Conservation (phyloP, 2,888 invertebrate genomes). For the Leuctra nigra region DNA sequence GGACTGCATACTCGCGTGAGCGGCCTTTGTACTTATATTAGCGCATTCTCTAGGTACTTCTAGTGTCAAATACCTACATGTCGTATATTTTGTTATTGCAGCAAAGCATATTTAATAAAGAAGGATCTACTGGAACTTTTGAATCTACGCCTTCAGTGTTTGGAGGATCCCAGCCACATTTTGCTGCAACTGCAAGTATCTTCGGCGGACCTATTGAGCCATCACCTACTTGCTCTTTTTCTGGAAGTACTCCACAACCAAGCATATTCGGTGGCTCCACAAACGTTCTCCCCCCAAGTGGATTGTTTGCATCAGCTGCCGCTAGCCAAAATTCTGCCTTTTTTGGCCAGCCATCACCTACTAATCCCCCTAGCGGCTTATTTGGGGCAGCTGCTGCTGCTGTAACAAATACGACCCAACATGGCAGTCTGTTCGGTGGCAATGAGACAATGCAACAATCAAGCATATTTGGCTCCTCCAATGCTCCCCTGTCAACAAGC, state of each 20-base stretch:
- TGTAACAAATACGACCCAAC: not conserved
- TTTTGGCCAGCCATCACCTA: not conserved
- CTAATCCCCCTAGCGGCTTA: not conserved
- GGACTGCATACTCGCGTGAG: too few species aligned
- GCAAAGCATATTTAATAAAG: not conserved
- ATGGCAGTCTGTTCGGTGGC: not conserved
- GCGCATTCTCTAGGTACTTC: too few species aligned
- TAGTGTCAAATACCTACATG: too few species aligned
- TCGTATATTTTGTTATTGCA: not conserved
- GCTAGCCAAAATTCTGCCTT: too few species aligned
- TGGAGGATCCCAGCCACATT: not conserved
- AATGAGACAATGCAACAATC: too few species aligned
- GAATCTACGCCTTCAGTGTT: not conserved
- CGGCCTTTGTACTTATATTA: too few species aligned
- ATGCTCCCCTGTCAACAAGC: too few species aligned
- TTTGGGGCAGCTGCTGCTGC: not conserved
- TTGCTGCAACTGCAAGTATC: not conserved
- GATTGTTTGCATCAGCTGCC: not conserved
- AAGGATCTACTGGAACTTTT: too few species aligned
- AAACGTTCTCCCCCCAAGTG: not conserved
- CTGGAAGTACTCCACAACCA: not conserved
- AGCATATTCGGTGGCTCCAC: not conserved
- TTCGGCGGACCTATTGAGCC: not conserved
- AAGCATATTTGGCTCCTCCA: too few species aligned
- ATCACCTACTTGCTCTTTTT: not conserved